Base-by-base conservation (phyloP, 2,888 invertebrate genomes). In the Athalia circularis region DNA sequence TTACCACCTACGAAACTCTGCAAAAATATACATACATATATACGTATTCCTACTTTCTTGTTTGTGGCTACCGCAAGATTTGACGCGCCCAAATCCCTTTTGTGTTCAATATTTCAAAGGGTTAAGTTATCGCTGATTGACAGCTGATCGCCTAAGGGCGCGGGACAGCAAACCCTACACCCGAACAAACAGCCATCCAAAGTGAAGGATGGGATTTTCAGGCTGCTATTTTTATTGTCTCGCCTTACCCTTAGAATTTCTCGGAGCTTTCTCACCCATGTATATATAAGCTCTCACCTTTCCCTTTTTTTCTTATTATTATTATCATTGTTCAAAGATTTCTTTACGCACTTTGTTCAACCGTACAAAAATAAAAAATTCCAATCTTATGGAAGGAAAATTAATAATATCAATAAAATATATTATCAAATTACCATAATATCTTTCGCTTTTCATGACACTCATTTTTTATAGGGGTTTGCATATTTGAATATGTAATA, bases 81-180 rank as follows among this genome's bases (percentile, higher is more conserved):
- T 72, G 45, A 72, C 59, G 59, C 72, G 15, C 47, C 54, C 52
- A 29, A 29, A 54, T 43, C 6, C 72, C 72, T 29, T 47, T 72
- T 72, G 29, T 29, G 57, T 72, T 72, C 57, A 72, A 72, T 72
- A 72, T 72, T 72, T 72, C 72, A 72, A 72, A 59, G 72, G 72
- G 72, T 72, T 72, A 59, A 72, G 72, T 59, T 59, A 72, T 72
- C 72, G 72, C 57, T 72, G 72, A 72, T 72, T 72, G 72, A 72
- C 72, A 72, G 57, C n/a, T 7, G 72, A 72, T 72, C n/a, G 57
- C 59, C 72, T 11, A 52, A 9, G 45, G 9, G 50, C 13, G 59
- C 11, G 52, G 54, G 54, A 29, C 4, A 43, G 11, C 0, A 6
- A 9, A 50, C 67, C 29, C 29, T 29, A 50, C 65, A 43, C 11